phyloP scores from a whole-genome alignment of 1,140 invertebrate species.

The Neodiprion virginianus region DNA sequence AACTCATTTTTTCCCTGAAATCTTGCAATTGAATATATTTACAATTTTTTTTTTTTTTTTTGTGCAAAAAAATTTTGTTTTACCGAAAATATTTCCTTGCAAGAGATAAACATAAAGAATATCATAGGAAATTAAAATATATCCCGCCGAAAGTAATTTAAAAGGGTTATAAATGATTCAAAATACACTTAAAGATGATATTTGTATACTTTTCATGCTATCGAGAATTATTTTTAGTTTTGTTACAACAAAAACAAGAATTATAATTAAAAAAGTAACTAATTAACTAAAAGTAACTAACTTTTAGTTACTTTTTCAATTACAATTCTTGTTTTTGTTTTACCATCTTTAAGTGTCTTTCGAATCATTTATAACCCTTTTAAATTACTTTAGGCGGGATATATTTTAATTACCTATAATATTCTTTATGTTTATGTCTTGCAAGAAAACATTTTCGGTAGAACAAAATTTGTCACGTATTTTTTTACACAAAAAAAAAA shows the following conservation, averaged over 20 bases:
- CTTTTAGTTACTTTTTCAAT: not conserved
- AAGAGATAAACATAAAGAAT: not conserved
- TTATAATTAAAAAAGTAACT: too few species aligned
- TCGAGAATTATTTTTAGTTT: not conserved
- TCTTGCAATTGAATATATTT: too few species aligned
- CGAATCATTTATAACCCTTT: not conserved
- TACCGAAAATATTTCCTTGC: not conserved
- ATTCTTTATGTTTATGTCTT: not conserved
- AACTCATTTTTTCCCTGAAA: too few species aligned
- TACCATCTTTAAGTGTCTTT: not conserved
- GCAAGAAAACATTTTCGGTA: not conserved
- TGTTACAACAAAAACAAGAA: not conserved
- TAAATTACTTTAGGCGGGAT: not conserved
- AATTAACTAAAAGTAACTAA: too few species aligned
- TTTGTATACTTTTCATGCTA: not conserved
- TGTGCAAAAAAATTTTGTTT: not conserved
- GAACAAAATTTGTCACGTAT: not conserved
- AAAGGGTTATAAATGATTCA: not conserved
- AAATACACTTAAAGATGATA: not conserved
- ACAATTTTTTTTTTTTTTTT: too few species aligned
- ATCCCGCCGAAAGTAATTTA: not conserved
- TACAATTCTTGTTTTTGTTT: not conserved
- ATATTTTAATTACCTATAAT: not conserved
- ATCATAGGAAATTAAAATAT: not conserved
- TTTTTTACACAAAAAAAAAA: not conserved